Evolutionary conservation across 2,113 vertebrate genomes (phyloP).

Genomic region (Petromus typicus): DNA sequence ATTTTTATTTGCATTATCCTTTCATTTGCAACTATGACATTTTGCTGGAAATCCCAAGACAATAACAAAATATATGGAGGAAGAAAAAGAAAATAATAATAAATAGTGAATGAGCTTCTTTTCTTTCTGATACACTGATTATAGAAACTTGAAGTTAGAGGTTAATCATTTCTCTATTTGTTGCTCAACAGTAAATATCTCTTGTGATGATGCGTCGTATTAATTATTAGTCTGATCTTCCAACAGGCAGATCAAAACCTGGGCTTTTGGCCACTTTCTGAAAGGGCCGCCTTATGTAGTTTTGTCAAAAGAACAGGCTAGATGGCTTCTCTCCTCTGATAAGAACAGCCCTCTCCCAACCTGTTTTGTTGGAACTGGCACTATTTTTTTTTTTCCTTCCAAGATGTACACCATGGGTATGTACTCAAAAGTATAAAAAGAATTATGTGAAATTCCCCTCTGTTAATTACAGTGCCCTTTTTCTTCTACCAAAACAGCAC

Average conservation of each 20-base stretch:
- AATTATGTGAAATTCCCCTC: not conserved
- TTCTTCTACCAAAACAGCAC: not conserved
- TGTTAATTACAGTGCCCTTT: not conserved
- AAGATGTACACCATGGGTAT: not conserved
- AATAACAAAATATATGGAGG: not conserved
- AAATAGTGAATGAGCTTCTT: not conserved
- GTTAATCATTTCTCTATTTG: slow-evolving; percentile 33
- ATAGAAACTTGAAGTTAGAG: slow-evolving; percentile 38
- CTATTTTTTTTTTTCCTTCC: not conserved
- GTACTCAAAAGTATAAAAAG: not conserved
- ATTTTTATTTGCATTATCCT: slow-evolving; percentile 45
- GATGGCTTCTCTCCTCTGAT: not conserved
- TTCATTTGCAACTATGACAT: not conserved
- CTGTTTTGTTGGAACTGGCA: not conserved
- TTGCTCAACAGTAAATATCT: not conserved
- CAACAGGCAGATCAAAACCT: slow-evolving; percentile 15
- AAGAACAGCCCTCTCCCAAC: slow-evolving; percentile 31
- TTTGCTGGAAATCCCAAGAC: not conserved
- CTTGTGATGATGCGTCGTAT: not conserved
- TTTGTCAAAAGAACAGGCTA: not conserved
- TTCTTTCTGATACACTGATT: slow-evolving; percentile 16
- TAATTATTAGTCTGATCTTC: slow-evolving; percentile 7
- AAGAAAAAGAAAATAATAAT: not conserved
- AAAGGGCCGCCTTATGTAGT: not conserved
- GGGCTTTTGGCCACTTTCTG: not conserved